A percentile compares a stretch with the other conserved stretches of the same genome.
Evolutionary conservation across 2,888 invertebrate species (phyloP).

Genomic region (Drosophila neonasuta): DNA sequence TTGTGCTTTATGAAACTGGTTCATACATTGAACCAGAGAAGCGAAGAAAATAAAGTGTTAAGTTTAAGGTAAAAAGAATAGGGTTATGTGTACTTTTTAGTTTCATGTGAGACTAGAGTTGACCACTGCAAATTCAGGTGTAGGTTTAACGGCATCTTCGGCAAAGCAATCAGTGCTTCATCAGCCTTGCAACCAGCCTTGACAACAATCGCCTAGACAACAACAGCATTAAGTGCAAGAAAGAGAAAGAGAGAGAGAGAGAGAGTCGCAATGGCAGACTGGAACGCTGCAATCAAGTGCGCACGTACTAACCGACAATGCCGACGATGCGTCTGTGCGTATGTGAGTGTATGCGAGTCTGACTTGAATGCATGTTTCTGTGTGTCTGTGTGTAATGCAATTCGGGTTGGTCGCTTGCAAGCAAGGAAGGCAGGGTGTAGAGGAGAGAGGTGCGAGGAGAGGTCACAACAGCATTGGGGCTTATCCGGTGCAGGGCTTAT

Average conservation of each 20-base stretch:
- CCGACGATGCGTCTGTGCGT: slow-evolving; percentile 4
- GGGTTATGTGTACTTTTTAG: not conserved
- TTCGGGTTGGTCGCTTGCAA: slow-evolving; percentile 5
- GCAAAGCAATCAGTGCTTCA: slow-evolving; percentile 35
- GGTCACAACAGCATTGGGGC: slow-evolving; percentile 17
- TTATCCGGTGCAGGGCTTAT: slow-evolving; percentile 57
- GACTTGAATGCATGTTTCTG: not conserved
- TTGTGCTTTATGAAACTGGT: not conserved
- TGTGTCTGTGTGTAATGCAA: slow-evolving; percentile 27
- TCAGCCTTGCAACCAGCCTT: slow-evolving; percentile 43
- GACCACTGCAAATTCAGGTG: slow-evolving; percentile 39
- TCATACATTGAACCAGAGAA: not conserved
- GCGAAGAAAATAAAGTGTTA: not conserved
- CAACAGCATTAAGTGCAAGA: slow-evolving; percentile 5
- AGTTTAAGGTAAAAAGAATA: not conserved
- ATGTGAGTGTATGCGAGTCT: not conserved
- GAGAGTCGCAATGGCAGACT: slow-evolving; percentile 1
- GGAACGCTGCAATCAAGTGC: slow-evolving; percentile 46
- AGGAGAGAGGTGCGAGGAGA: not conserved
- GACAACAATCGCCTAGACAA: slow-evolving; percentile 25
- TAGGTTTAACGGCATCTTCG: slow-evolving; percentile 53
- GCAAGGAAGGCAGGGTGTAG: not conserved
- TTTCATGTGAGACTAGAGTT: slow-evolving; percentile 30
- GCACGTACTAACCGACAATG: slow-evolving; percentile 43
- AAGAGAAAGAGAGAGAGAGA: not conserved